These are phyloP conservation scores for Ectemnius continuus DNA, from an alignment of 2,888 invertebrate species.

Conservation along the genomic window DNA sequence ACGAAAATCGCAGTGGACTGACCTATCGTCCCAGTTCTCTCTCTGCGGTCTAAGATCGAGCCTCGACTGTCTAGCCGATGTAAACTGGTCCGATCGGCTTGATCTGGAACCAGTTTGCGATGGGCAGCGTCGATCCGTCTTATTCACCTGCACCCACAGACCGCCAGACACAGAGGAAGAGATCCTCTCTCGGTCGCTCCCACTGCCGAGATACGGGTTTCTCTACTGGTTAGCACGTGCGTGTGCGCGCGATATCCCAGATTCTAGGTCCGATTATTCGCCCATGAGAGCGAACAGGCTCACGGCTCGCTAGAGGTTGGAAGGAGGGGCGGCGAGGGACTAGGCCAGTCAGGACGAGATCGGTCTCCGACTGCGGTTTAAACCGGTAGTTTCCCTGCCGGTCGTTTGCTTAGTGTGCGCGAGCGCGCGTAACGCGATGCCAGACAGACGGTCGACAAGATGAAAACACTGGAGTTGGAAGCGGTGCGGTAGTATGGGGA, in stretches of 20 bases:
- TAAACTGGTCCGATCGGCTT: constrained; percentile 60
- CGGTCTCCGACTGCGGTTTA: constrained; percentile 38
- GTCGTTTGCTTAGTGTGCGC: constrained; percentile 42
- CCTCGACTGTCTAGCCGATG: constrained; percentile 43
- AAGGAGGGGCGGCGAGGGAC: not conserved
- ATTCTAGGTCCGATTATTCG: constrained; percentile 56
- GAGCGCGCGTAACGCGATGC: constrained; percentile 43
- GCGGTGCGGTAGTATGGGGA: too few species aligned
- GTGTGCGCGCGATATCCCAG: constrained; percentile 51
- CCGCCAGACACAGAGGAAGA: constrained; percentile 22
- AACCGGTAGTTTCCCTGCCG: constrained; percentile 52
- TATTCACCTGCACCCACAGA: constrained; percentile 46
- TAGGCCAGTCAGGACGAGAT: constrained; percentile 27
- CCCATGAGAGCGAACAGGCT: constrained; percentile 31
- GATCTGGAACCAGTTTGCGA: constrained; percentile 59
- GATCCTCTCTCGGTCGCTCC: not conserved
- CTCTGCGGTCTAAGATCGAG: constrained; percentile 31
- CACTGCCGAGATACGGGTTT: too few species aligned
- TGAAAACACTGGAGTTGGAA: constrained; percentile 29
- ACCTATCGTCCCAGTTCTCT: constrained; percentile 54
- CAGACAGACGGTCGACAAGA: constrained; percentile 45
- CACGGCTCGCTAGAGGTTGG: not conserved
- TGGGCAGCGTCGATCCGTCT: constrained; percentile 46
- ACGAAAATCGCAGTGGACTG: constrained; percentile 37
- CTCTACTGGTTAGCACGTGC: constrained; percentile 43